Conservation (phyloP, 1,140 invertebrate genomes). For the Onthophagus taurus region DNA sequence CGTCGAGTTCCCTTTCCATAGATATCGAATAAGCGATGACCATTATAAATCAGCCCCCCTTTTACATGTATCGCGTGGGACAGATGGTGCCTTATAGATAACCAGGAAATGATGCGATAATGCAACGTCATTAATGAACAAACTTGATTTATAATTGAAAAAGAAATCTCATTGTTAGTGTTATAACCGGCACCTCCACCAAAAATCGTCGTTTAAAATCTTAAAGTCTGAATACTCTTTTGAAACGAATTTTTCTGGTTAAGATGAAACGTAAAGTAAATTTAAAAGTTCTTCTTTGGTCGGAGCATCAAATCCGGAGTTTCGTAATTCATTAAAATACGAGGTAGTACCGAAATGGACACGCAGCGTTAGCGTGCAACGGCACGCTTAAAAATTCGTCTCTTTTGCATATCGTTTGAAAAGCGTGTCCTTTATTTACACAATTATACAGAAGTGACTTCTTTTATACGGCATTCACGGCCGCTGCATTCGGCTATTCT, state of each 20-base stretch:
- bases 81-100: neutral
- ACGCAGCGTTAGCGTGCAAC: conserved; percentile 15
- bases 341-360: conserved; percentile 14
- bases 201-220: too few species aligned
- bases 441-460: conserved; percentile 33
- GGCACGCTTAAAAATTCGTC: conserved; percentile 15
- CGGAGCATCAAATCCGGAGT: too few species aligned
- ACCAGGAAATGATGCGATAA: neutral
- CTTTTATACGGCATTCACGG: conserved; percentile 30
- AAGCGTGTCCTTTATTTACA: conserved; percentile 32
- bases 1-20: too few species aligned
- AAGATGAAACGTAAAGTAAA: too few species aligned
- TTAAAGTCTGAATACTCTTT: too few species aligned
- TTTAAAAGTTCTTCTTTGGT: too few species aligned
- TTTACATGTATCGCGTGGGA: too few species aligned
- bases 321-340: conserved; percentile 14
- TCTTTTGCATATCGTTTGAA: conserved; percentile 24
- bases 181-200: too few species aligned
- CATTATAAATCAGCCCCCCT: neutral
- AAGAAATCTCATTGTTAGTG: too few species aligned
- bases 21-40: neutral
- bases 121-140: neutral
- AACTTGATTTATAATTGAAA: too few species aligned
- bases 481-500: conserved; percentile 30
- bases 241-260: too few species aligned